Evolutionary conservation across 1,140 invertebrate species (phyloP), one percentile per base, ranked within the genome.

Genomic region (Nasonia giraulti): DNA sequence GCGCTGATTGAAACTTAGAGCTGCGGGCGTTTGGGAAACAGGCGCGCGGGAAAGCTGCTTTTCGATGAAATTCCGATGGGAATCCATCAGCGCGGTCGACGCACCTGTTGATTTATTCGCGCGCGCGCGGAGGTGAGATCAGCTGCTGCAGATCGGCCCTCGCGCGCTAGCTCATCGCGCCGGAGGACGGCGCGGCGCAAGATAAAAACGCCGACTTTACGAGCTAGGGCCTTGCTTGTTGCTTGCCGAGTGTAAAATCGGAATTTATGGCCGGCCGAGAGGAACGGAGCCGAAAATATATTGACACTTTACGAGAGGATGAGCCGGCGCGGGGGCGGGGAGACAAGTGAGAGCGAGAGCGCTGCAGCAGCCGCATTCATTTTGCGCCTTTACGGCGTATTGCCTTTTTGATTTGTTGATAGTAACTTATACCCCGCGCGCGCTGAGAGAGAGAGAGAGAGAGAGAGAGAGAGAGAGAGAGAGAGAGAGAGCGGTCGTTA

Each of bases 331-430:
- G 68, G 12, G 66, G 20, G 68, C 68, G 23, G 23, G 23, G 68
- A 71, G 68, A 69, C 6, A 69, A 69, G 23, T 2, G 55, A 62
- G 55, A 62, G 68, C n/a, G 62, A 73, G 17, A 55, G 68, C 73
- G 40, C 27, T 76, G 40, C 74, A 62, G 55, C 31, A 44, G 76
- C 27, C 44, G 69, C 62, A 82, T 82, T 82, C 80, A 74, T 82
- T 82, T 82, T 82, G 80, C 47, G 80, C 80, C 69, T 73, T 80
- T 80, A 80, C 66, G 27, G 71, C 71, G 71, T 82, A 76, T 66
- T 40, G 73, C 50, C 62, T 83, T 71, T 83, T 84, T 84, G 82
- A 84, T 84, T 79, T 84, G 82, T 84, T 74, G 82, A 84, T 79
- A 62, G 73, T 79, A 79, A 84, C 78, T 83, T 78, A 71, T 78